Percentiles rank a stretch among this genome's conserved stretches.
Conservation (phyloP, 2,888 invertebrate genomes). For the Apodemia mormo region DNA sequence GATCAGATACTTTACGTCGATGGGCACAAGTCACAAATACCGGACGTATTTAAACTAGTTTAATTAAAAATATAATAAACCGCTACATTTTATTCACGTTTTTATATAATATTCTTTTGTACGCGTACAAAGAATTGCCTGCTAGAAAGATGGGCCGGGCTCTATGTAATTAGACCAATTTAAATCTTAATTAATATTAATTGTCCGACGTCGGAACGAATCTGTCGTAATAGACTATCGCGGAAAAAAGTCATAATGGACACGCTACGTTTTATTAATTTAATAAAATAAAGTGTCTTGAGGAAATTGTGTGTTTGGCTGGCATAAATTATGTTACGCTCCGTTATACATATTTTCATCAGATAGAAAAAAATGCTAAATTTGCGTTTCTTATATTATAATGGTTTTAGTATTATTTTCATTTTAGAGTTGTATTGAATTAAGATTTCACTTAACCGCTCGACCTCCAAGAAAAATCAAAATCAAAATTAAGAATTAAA, state of each 20-base stretch:
- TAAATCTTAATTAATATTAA: conserved; percentile 82
- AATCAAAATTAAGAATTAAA: too few relatives aligned
- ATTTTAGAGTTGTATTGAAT: too few relatives aligned
- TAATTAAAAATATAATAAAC: conserved; percentile 16
- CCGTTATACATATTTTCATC: not conserved
- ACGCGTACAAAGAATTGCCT: conserved; percentile 58
- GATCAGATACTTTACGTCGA: too few relatives aligned
- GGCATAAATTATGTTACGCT: conserved; percentile 3
- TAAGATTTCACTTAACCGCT: too few relatives aligned
- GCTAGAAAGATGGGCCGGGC: conserved; percentile 65
- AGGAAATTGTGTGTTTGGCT: conserved; percentile 32
- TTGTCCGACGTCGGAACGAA: conserved; percentile 78
- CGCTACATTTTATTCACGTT: conserved; percentile 35
- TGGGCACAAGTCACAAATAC: too few relatives aligned
- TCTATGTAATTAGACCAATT: conserved; percentile 81
- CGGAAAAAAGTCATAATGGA: conserved; percentile 56
- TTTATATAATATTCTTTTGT: conserved; percentile 50
- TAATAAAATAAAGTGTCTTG: conserved; percentile 41
- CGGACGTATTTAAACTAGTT: not conserved
- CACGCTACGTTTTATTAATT: conserved; percentile 50
- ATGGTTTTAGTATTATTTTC: too few relatives aligned
- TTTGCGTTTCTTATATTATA: too few relatives aligned
- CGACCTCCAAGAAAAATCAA: too few relatives aligned
- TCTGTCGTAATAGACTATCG: conserved; percentile 73
- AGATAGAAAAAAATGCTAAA: too few relatives aligned